A percentile compares a stretch with the other conserved stretches of the same genome.
Conservation (phyloP, 1,140 invertebrate genomes). For the Ladona fulva region DNA sequence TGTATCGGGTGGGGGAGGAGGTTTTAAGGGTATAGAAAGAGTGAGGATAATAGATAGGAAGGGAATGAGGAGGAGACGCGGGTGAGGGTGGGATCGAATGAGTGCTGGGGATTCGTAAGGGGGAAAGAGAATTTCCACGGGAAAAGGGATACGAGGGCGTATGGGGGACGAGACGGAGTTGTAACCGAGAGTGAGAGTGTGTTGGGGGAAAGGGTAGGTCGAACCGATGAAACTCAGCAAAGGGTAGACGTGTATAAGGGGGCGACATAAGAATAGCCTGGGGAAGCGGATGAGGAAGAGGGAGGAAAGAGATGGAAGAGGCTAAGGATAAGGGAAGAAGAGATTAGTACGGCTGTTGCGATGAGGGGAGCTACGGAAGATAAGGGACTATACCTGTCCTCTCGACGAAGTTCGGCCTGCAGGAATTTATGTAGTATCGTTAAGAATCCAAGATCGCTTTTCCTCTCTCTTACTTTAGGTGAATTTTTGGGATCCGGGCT, state of each 20-base stretch:
- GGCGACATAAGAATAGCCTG: neutral
- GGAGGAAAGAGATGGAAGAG: neutral
- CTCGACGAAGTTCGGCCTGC: too few species aligned
- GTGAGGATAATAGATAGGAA: neutral
- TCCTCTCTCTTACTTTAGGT: too few species aligned
- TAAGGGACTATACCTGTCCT: too few species aligned
- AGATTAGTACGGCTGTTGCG: too few species aligned
- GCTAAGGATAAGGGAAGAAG: neutral
- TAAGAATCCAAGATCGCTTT: too few species aligned
- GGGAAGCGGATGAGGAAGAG: neutral
- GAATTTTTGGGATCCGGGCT: too few species aligned
- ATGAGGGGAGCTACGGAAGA: too few species aligned
- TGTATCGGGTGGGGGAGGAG: neutral
- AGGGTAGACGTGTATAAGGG: neutral
- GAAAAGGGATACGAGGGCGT: neutral
- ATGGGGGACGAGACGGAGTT: neutral
- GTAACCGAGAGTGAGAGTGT: neutral
- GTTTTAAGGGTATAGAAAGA: neutral
- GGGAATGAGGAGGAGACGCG: neutral
- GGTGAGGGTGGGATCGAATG: neutral
- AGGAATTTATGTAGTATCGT: too few species aligned
- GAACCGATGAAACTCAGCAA: too few species aligned
- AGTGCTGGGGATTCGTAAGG: neutral
- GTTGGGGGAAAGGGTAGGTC: neutral
- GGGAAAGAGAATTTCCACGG: neutral